Evolutionary conservation across 2,797 vertebrate genomes (phyloP).

Genomic region (Crocidura indochinensis): DNA sequence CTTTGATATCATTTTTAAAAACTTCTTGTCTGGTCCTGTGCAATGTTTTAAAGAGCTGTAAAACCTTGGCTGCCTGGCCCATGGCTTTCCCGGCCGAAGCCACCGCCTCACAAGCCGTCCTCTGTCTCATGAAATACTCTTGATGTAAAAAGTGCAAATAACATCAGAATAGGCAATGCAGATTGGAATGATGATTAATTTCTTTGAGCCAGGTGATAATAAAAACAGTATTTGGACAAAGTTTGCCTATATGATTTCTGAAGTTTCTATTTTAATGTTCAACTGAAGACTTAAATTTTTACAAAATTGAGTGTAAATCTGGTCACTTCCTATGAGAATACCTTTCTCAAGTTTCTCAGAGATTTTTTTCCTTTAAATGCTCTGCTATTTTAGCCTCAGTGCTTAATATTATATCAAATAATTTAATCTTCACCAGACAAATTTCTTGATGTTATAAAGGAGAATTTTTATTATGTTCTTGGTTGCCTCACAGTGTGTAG

Average conservation of each 20-base stretch:
- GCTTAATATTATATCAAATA: neutral
- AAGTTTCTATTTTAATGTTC: neutral
- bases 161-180: neutral
- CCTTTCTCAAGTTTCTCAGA: neutral
- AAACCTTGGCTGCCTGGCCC: too few relatives aligned
- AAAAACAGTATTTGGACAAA: neutral
- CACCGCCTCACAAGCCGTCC: too few relatives aligned
- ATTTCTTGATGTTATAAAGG: neutral
- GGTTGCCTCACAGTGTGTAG: neutral
- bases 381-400: neutral
- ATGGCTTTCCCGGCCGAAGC: too few relatives aligned
- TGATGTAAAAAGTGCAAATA: neutral
- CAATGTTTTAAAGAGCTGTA: too few relatives aligned
- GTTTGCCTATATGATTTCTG: neutral
- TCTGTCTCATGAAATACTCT: too few relatives aligned
- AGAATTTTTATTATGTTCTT: neutral
- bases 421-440: neutral
- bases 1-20: too few relatives aligned
- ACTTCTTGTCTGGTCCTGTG: too few relatives aligned
- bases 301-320: neutral
- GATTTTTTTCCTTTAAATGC: neutral
- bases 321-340: slow-evolving; percentile 1
- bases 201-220: neutral
- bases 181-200: neutral
- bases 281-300: slow-evolving; percentile 7